Conservation (phyloP, 2,888 invertebrate species). For the Epistrophella euchroma region DNA sequence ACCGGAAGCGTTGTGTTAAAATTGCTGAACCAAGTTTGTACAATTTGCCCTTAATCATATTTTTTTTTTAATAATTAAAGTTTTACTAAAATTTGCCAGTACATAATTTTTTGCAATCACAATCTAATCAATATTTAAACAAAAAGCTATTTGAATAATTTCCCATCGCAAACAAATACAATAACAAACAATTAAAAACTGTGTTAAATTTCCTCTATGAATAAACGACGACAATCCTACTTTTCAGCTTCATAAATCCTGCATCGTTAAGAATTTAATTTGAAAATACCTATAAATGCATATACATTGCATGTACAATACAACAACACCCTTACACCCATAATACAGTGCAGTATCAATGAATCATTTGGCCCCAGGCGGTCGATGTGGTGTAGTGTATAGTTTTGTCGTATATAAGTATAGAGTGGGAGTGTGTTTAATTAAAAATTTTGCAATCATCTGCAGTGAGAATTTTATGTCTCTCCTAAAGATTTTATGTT, state of each 20-base stretch:
- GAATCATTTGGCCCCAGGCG: constrained; percentile 26
- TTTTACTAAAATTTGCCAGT: no score
- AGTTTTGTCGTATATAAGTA: neutral
- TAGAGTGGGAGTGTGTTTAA: constrained; percentile 18
- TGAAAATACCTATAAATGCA: neutral
- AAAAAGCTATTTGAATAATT: no score
- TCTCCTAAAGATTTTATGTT: constrained; percentile 30
- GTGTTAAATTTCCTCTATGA: no score
- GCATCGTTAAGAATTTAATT: constrained; percentile 4
- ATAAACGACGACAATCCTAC: neutral
- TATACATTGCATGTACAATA: neutral
- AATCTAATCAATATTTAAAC: no score
- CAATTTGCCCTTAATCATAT: no score
- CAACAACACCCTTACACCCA: neutral
- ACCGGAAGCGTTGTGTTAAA: no score
- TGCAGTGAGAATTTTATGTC: neutral
- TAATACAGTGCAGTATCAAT: constrained; percentile 45
- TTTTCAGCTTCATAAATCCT: constrained; percentile 3
- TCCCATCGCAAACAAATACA: no score
- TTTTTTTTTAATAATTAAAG: no score
- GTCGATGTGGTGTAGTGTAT: neutral
- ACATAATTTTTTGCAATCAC: no score
- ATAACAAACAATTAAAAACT: no score
- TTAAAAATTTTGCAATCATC: constrained; percentile 45
- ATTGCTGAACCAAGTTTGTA: no score